Conservation (phyloP, 2,888 invertebrate species). For the Dusona sp. region DNA sequence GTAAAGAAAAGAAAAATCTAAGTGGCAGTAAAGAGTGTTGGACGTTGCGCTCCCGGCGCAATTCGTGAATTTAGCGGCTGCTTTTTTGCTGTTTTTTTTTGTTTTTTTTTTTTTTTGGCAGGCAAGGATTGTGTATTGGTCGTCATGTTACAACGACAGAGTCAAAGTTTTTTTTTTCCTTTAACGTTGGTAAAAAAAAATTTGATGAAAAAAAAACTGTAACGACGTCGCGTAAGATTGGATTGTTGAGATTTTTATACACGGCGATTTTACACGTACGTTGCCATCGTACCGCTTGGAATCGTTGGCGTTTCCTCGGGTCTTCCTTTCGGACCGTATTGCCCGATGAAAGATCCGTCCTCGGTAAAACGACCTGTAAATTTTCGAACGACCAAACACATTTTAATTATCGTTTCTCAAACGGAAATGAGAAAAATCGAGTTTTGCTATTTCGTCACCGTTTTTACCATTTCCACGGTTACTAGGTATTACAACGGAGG, state of each 20-base stretch:
- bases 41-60: slow-evolving; percentile 84
- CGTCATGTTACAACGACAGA: slow-evolving; percentile 34
- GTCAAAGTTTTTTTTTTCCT: slow-evolving; percentile 43
- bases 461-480: neutral
- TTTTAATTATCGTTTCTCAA: slow-evolving; percentile 21
- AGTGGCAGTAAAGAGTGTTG: slow-evolving; percentile 83
- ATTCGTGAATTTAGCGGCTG: slow-evolving; percentile 80
- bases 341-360: slow-evolving; percentile 98
- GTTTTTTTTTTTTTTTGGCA: slow-evolving; percentile 67
- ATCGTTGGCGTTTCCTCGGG: slow-evolving; percentile 85
- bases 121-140: slow-evolving; percentile 73
- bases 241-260: slow-evolving; percentile 68
- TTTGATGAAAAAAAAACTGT: slow-evolving; percentile 9
- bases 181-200: slow-evolving; percentile 24
- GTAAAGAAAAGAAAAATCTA: slow-evolving; percentile 78
- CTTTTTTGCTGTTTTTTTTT: slow-evolving; percentile 64
- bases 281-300: slow-evolving; percentile 87
- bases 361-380: slow-evolving; percentile 95
- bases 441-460: neutral
- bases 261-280: slow-evolving; percentile 87
- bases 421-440: slow-evolving; percentile 24
- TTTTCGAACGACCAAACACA: slow-evolving; percentile 28
- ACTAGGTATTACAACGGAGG: no score
- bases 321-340: slow-evolving; percentile 92
- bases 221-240: slow-evolving; percentile 70